Base-by-base conservation (phyloP, 2,797 vertebrate genomes). In the Champsocephalus esox region DNA sequence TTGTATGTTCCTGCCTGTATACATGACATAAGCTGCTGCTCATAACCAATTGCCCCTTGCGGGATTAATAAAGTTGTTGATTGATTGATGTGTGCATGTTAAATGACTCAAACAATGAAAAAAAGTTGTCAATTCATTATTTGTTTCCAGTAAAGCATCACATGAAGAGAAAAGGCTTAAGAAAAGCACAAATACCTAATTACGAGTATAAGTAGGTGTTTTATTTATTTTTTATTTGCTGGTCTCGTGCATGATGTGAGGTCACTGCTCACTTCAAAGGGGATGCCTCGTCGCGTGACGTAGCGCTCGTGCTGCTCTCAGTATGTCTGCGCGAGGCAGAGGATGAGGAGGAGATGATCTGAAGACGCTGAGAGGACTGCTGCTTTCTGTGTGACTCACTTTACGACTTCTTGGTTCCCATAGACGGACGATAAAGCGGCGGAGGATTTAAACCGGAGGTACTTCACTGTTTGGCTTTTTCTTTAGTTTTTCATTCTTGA, bases 281-380 rank as follows among this genome's bases (percentile, higher is more conserved):
- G 86, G 85, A 80, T 82, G 88, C 85, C 87, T 81, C 41, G 62
- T 65, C 67, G 4, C 24, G 82, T 94, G 93, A 94, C 93, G 92
- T 93, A 87, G 78, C 38, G 56, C 66, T 51, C 70, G 65, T 79
- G 60, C 77, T 54, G 74, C 75, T 43, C 62, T 3, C 45, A 73
- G 43, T 57, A 66, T 1, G 60, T 78, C 13, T 16, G 44, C 0
- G 34, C 48, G 45, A 24, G 41, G 19, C 60, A 56, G 87, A 89
- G 70, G 81, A 82, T 84, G 86, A 83, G 51, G 81, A 87, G 84
- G 67, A 81, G 74, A 65, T 49, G 82, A 88, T 50, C 28, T 70
- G 78, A 79, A 57, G 84, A 85, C 75, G 48, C 64, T 3, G 80
- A 16, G 49, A 24, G 69, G 77, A 89, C 77, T 32, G 12, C 75